These are phyloP conservation scores for Helicoverpa zea DNA, from an alignment of 1,140 invertebrate genomes.

Conservation along the genomic window DNA sequence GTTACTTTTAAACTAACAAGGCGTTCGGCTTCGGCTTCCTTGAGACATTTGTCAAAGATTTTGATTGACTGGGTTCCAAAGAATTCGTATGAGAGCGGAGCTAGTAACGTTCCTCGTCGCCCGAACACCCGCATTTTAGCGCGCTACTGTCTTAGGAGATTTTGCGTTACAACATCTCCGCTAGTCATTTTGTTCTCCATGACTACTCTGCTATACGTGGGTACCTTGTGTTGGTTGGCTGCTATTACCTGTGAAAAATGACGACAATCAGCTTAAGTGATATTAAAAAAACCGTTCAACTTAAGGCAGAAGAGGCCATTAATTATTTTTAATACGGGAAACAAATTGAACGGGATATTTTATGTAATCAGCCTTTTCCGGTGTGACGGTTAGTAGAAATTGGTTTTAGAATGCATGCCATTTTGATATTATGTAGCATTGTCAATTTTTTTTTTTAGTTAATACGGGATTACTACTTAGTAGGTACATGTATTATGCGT, in stretches of 20 bases:
- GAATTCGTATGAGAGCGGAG: no score
- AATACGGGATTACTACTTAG: no score
- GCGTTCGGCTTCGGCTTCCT: no score
- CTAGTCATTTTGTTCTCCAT: conserved; percentile 35
- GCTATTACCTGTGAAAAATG: conserved; percentile 72
- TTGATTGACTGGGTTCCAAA: no score
- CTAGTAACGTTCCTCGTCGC: no score
- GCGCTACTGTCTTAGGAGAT: no score
- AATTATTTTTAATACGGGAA: conserved; percentile 47
- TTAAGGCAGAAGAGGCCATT: conserved; percentile 28
- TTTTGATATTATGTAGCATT: not conserved
- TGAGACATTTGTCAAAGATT: not conserved
- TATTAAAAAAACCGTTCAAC: conserved; percentile 47
- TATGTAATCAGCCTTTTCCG: conserved; percentile 40
- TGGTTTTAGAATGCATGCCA: conserved; percentile 9
- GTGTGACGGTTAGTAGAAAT: conserved; percentile 1
- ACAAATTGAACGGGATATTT: conserved; percentile 45
- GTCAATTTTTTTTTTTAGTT: no score
- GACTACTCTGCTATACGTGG: conserved; percentile 69
- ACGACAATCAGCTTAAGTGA: conserved; percentile 53
- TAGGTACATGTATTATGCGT: no score
- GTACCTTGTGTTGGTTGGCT: conserved; percentile 73
- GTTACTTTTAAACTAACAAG: no score
- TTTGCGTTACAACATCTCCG: conserved; percentile 2
- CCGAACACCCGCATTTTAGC: no score